Percentiles rank a stretch among this genome's conserved stretches.
These are phyloP conservation scores for Phoeniculus purpureus DNA, from an alignment of 2,797 vertebrate species.

Conservation along the genomic window DNA sequence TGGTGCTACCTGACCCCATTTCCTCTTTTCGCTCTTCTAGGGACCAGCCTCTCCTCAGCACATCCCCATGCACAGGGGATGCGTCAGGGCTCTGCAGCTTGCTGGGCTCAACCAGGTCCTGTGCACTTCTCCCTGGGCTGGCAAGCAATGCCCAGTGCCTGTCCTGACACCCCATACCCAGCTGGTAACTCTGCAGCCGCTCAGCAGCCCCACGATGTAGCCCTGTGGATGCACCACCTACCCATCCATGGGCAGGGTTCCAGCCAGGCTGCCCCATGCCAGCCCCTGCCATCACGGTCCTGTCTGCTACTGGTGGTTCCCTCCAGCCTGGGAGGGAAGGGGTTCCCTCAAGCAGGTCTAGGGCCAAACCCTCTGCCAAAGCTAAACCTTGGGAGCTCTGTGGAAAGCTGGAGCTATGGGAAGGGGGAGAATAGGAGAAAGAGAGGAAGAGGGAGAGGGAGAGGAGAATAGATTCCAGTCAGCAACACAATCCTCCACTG, in stretches of 20 bases:
- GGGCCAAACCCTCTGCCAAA: neutral
- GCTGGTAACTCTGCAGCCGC: neutral
- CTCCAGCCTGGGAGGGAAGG: neutral
- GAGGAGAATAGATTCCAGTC: neutral
- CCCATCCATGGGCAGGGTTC: no score
- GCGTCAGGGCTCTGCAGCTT: neutral
- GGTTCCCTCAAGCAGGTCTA: neutral
- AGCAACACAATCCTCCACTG: neutral
- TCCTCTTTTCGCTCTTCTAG: no score
- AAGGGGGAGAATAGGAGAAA: neutral
- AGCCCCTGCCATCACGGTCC: rapidly evolving
- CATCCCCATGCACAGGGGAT: no score
- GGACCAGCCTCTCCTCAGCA: no score
- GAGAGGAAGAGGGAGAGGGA: neutral
- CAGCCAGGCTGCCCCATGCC: neutral
- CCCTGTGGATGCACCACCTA: no score
- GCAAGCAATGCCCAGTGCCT: rapidly evolving
- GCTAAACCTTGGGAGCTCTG: neutral
- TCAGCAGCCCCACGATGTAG: neutral
- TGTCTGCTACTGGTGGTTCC: neutral
- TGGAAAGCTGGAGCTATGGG: neutral
- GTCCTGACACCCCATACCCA: no score
- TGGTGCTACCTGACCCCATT: no score
- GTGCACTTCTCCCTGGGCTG: no score
- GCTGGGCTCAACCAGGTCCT: neutral